phyloP scores from a whole-genome alignment of 2,113 vertebrate species.

The Saccopteryx bilineata region DNA sequence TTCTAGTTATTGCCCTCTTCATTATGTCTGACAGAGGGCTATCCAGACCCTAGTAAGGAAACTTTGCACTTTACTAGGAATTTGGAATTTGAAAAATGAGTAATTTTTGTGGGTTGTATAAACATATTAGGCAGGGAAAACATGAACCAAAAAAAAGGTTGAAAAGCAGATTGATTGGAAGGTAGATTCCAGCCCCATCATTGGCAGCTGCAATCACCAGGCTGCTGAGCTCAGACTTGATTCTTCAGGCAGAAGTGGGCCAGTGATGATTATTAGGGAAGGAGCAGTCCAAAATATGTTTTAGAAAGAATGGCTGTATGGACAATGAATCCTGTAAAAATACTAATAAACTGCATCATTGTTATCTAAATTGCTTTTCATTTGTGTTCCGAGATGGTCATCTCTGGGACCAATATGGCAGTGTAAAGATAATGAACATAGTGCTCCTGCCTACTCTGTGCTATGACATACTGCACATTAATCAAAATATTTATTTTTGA shows the following conservation, averaged over 20 bases:
- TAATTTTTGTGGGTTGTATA: not conserved
- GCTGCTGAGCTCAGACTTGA: not conserved
- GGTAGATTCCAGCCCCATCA: not conserved
- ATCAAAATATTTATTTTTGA: not conserved
- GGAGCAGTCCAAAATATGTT: not conserved
- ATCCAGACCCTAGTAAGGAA: not conserved
- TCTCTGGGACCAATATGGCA: not conserved
- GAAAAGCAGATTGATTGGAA: not conserved
- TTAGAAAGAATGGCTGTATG: not conserved
- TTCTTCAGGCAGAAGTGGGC: not conserved
- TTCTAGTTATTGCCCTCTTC: not conserved
- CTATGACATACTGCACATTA: not conserved
- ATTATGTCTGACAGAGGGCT: not conserved
- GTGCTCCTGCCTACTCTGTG: not conserved
- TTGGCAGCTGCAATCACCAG: not conserved
- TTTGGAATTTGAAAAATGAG: slow-evolving; percentile 1
- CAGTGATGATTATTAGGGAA: not conserved
- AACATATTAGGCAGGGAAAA: slow-evolving; percentile 8
- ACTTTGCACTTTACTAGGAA: not conserved
- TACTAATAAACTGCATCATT: not conserved
- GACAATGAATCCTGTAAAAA: slow-evolving; percentile 5
- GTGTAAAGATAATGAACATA: not conserved
- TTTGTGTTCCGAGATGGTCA: not conserved
- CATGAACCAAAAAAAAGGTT: not conserved
- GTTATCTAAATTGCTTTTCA: not conserved